These are phyloP conservation scores for Riparia riparia DNA, from an alignment of 2,113 vertebrate genomes.

Conservation along the genomic window DNA sequence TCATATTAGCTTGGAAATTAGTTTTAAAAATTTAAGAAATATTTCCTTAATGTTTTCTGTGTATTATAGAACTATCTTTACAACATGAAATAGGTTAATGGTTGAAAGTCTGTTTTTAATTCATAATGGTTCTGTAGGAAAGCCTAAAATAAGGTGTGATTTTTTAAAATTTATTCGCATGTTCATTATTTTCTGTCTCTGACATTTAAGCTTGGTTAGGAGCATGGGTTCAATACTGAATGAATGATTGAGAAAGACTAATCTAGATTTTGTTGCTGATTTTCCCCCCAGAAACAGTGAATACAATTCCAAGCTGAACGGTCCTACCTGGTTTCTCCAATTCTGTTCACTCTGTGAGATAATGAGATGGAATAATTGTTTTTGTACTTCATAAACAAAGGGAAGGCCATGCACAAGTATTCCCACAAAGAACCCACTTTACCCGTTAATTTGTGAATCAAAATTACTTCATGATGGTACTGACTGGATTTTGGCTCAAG, in stretches of 20 bases:
- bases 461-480: not conserved
- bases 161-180: not conserved
- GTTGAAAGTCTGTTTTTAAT: conserved; percentile 24
- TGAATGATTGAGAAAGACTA: not conserved
- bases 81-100: conserved; percentile 52
- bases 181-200: not conserved
- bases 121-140: not conserved
- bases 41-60: not conserved
- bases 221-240: not conserved
- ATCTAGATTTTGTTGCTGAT: not conserved
- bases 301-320: not conserved
- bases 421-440: not conserved
- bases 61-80: conserved; percentile 11
- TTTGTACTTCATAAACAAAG: not conserved
- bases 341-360: not conserved
- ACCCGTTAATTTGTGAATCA: not conserved
- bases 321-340: not conserved
- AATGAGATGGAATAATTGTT: not conserved
- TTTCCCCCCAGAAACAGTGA: not conserved
- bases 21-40: conserved; percentile 62
- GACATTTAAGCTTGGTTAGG: not conserved
- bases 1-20: conserved; percentile 54
- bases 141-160: not conserved
- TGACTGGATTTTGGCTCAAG: not conserved
- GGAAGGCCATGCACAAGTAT: not conserved